Percentiles rank a stretch among this genome's conserved stretches.
phyloP scores from a whole-genome alignment of 2,797 vertebrate species.

The Myoxocephalus aenaeus region DNA sequence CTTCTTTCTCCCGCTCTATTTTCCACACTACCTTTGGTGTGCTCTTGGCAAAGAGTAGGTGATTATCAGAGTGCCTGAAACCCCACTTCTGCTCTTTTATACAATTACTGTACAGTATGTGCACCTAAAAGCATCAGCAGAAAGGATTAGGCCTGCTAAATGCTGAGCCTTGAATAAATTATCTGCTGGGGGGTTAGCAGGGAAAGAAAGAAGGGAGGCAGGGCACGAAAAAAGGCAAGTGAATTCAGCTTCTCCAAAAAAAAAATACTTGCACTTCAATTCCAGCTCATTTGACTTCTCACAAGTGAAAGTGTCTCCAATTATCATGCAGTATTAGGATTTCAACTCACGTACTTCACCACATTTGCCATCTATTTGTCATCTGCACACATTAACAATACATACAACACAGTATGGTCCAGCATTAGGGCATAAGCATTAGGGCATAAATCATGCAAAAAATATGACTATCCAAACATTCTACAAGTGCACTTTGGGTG shows the following conservation, averaged over 20 bases:
- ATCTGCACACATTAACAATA: not conserved
- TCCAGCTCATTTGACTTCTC: not conserved
- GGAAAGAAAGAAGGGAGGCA: constrained; percentile 21
- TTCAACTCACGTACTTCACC: not conserved
- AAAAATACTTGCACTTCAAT: constrained; percentile 30
- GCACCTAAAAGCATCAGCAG: constrained; percentile 73
- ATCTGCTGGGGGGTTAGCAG: constrained; percentile 40
- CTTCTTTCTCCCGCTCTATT: constrained; percentile 11
- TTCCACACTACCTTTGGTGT: constrained; percentile 46
- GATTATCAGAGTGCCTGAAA: constrained; percentile 81
- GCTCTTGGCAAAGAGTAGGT: constrained; percentile 70
- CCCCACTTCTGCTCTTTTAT: constrained; percentile 73
- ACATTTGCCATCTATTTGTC: not conserved
- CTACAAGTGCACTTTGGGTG: constrained; percentile 28
- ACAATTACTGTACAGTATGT: constrained; percentile 75
- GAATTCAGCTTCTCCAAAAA: constrained; percentile 38
- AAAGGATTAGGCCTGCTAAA: constrained; percentile 77
- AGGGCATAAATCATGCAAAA: not conserved
- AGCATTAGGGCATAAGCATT: not conserved
- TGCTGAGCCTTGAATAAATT: constrained; percentile 79
- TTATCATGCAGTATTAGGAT: not conserved
- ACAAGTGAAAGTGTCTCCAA: not conserved
- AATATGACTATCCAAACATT: constrained; percentile 15
- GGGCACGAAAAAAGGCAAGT: constrained; percentile 9
- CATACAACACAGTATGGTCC: not conserved